Conservation (phyloP, 1,140 invertebrate genomes). For the Paraescarpia echinospica region DNA sequence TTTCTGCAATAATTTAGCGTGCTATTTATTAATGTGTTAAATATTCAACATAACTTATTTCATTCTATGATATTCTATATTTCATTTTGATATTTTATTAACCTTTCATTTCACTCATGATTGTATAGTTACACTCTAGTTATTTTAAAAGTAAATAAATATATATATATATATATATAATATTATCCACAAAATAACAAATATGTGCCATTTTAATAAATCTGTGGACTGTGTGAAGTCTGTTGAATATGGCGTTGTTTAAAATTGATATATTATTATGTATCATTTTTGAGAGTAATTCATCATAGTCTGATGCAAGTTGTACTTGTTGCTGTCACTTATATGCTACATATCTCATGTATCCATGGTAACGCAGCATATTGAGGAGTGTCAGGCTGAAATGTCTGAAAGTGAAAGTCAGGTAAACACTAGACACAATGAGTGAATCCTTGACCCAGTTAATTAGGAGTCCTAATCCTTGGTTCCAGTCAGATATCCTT, state of each 20-base stretch:
- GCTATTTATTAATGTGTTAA: too few relatives aligned
- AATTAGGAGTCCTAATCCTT: neutral
- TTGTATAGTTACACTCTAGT: too few relatives aligned
- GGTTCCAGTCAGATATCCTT: neutral
- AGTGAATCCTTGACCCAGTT: neutral
- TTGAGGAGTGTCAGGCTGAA: neutral
- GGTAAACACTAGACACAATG: neutral
- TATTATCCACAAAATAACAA: neutral
- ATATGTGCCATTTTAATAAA: neutral
- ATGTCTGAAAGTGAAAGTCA: neutral
- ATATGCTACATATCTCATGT: neutral
- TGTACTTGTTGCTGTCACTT: neutral
- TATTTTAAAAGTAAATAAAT: too few relatives aligned
- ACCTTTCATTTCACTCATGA: too few relatives aligned
- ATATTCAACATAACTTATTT: too few relatives aligned
- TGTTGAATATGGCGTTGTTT: too few relatives aligned
- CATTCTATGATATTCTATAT: too few relatives aligned
- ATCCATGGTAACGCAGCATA: neutral
- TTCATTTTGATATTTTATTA: too few relatives aligned
- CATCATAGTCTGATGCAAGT: neutral
- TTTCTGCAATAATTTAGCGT: too few relatives aligned
- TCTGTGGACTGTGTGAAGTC: neutral
- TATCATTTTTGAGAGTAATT: too few relatives aligned
- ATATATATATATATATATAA: too few relatives aligned
- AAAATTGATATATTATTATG: too few relatives aligned